Percentiles rank a stretch among this genome's conserved stretches.
These are phyloP conservation scores for Teleogryllus occipitalis DNA, from an alignment of 1,140 invertebrate species.

Conservation along the genomic window DNA sequence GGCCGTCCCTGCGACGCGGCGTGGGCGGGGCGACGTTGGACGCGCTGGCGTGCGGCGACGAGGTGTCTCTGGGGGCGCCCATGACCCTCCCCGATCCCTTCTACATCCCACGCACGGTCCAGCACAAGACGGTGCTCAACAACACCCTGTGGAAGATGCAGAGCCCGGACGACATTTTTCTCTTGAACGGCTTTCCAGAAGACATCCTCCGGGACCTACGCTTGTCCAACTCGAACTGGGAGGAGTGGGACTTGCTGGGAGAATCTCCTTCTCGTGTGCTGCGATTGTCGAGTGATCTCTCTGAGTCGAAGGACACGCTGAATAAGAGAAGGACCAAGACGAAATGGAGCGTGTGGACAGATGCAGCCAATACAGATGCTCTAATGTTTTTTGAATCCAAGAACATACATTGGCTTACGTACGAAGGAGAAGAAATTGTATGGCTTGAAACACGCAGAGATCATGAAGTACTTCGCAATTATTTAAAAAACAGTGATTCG, in stretches of 20 bases:
- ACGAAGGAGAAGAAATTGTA: neutral
- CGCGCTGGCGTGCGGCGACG: neutral
- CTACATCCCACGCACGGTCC: neutral
- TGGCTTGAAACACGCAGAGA: neutral
- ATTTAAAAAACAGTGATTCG: neutral
- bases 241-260: neutral
- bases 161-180: neutral
- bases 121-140: neutral
- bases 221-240: neutral
- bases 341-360: neutral
- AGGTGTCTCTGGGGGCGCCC: neutral
- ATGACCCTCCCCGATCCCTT: neutral
- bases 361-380: neutral
- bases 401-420: neutral
- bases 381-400: neutral
- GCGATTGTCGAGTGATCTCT: neutral
- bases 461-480: neutral
- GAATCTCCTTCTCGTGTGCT: neutral
- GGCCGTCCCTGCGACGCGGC: neutral
- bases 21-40: neutral
- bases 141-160: neutral
- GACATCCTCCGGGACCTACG: neutral
- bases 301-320: neutral
- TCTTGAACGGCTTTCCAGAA: neutral
- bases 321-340: neutral